phyloP scores from a whole-genome alignment of 2,888 invertebrate genomes.

The Cantharis rustica region DNA sequence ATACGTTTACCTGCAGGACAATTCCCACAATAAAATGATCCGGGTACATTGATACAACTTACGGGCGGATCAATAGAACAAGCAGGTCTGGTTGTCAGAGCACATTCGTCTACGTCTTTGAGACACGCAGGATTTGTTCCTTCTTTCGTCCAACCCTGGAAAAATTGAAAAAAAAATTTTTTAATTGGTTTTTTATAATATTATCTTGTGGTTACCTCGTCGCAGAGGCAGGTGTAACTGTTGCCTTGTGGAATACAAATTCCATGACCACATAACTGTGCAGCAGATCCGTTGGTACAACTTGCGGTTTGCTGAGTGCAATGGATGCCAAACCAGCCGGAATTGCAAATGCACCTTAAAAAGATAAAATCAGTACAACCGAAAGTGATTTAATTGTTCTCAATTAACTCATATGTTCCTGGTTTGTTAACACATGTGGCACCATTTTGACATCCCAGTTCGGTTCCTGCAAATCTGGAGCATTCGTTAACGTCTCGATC shows the following conservation, averaged over 20 bases:
- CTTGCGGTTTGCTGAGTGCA: slow-evolving; percentile 77
- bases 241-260: slow-evolving; percentile 72
- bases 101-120: slow-evolving; percentile 89
- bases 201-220: slow-evolving; percentile 61
- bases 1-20: slow-evolving; percentile 73
- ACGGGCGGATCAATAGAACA: slow-evolving; percentile 84
- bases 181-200: too few species aligned
- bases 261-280: slow-evolving; percentile 88
- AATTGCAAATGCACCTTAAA: slow-evolving; percentile 72
- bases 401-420: slow-evolving; percentile 74
- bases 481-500: slow-evolving; percentile 88
- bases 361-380: not conserved
- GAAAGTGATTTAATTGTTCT: not conserved
- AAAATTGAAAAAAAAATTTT: too few species aligned
- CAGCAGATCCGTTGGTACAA: slow-evolving; percentile 71
- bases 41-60: slow-evolving; percentile 87
- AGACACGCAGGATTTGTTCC: slow-evolving; percentile 73
- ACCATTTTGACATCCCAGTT: slow-evolving; percentile 90
- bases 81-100: slow-evolving; percentile 61
- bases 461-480: slow-evolving; percentile 76
- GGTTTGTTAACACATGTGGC: slow-evolving; percentile 80
- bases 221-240: slow-evolving; percentile 80
- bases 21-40: slow-evolving; percentile 85
- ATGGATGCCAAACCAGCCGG: slow-evolving; percentile 82
- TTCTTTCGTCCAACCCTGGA: slow-evolving; percentile 80